Base-by-base conservation (phyloP, 92 coral and sea anemone species). In the Epizoanthus rinbou region DNA sequence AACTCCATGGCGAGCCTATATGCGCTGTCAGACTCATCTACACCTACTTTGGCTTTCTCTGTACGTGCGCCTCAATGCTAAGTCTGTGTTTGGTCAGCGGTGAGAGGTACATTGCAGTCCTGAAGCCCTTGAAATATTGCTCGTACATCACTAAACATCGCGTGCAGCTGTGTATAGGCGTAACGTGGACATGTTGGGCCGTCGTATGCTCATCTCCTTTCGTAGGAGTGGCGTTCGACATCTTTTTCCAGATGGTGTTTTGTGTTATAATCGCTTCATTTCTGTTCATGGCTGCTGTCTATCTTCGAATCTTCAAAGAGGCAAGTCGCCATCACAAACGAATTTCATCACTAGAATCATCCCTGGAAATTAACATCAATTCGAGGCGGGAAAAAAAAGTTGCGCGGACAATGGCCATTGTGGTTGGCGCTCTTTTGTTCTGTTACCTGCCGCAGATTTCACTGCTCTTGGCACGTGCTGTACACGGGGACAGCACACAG, bases 61-160 rank as follows among this genome's bases (percentile, higher is more conserved):
- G 73, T 23, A 80, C 73, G 4, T 65, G 84, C 52, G 71, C 79
- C 56, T 87, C 90, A 21, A 80, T 87, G 82, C 47, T 87, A 13
- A 65, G 82, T 28, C 75, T 87, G 43, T 80, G 86, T 63, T 43
- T 87, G 63, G 83, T 87, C 75, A 87, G 90, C 80, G 64, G 85
- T 50, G 90, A 87, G 79, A 80, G 90, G 50, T 82, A 75, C 62
- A 64, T 73, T 22, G 90, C 90, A 8, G 83, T 87, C 16, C 54
- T 84, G 57, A 54, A 66, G 19, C 90, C 90, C 41, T 62, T 87
- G n/a, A 87, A 66, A n/a, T 84, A 87, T 14, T 52, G 72, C 39
- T 35, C 68, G 2, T 64, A 37, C 72, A 71, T 87, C 67, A 87
- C 90, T 7, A 65, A 67, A 53, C 70, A 31, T 47, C 83, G 90